Base-by-base conservation (phyloP, 2,888 invertebrate genomes). In the Apodemia duryi region DNA sequence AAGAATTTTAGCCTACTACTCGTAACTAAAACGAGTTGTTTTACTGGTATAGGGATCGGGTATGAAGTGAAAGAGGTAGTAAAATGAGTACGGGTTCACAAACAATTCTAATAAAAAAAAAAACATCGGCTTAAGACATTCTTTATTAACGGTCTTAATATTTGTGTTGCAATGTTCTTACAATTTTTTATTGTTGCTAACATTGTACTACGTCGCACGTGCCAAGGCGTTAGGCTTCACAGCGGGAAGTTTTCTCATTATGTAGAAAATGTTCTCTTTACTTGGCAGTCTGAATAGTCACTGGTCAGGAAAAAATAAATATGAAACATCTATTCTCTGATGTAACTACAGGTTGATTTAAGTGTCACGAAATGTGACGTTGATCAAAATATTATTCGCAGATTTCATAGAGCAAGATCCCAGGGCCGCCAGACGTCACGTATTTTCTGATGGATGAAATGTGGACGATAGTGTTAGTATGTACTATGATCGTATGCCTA, bases 181-280 rank as follows among this genome's bases (percentile, higher is more conserved):
- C 4, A 46, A 11, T 46, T 46, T 46, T 46, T 46, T 46, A 46
- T n/a, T n/a, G 13, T 5, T 43, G 11, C 46, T 13, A 46, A 46
- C 46, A 13, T 9, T n/a, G 13, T 46, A 46, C 46, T 46, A 57
- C 11, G 13, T 3, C 9, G 32, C 57, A 32, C 57, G 57, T 57
- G 32, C 57, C 32, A 29, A 57, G 57, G 57, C 32, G 32, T 57
- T 32, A 57, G 57, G 57, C 32, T 32, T 57, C 57, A 11, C 57
- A 57, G 57, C 57, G 32, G 57, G 57, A 13, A 57, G 57, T 13
- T 57, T 57, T 57, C 57, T 57, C 32, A 57, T 57, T 57, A 57
- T 32, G 32, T 11, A 11, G 29, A 29, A 57, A 29, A 57, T 57
- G 32, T 54, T 57, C 29, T 57, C 21, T 29, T 10, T 9, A 7